Conservation (phyloP, 2,888 invertebrate species). For the Dastarcus helophoroides region DNA sequence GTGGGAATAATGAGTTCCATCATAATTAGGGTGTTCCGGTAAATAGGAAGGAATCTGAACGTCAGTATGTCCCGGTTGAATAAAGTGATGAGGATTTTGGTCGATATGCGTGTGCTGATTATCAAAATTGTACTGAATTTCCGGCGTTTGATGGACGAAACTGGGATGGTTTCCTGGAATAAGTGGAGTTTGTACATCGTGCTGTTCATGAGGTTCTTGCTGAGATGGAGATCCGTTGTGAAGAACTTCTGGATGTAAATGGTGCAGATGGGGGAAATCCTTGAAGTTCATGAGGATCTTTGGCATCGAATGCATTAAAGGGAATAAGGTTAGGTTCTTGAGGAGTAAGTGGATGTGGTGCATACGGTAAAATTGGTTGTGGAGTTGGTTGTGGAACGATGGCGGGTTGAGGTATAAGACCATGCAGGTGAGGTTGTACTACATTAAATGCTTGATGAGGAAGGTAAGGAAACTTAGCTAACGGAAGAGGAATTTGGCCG, state of each 20-base stretch:
- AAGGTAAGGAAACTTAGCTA: slow-evolving; percentile 10
- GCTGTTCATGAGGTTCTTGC: slow-evolving; percentile 11
- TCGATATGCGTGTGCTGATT: slow-evolving; percentile 7
- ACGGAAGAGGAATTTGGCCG: slow-evolving; percentile 7
- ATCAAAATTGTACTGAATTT: slow-evolving; percentile 2
- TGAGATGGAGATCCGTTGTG: slow-evolving; percentile 3
- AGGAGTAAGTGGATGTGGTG: slow-evolving; percentile 14
- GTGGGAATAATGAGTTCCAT: too few relatives aligned
- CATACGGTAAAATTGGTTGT: slow-evolving; percentile 13
- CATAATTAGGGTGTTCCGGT: slow-evolving; percentile 26
- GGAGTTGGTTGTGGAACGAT: slow-evolving; percentile 9
- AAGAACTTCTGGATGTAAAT: slow-evolving; percentile 1
- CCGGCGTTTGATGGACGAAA: slow-evolving; percentile 7
- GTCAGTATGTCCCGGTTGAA: slow-evolving; percentile 31
- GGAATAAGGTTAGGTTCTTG: slow-evolving; percentile 34
- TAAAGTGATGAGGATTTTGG: slow-evolving; percentile 15
- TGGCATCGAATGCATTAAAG: slow-evolving; percentile 62
- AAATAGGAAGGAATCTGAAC: slow-evolving; percentile 29
- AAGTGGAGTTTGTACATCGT: slow-evolving; percentile 15
- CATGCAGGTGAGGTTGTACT: too few relatives aligned
- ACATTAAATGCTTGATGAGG: slow-evolving; percentile 13
- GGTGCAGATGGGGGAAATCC: slow-evolving; percentile 80
- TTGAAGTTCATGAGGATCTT: slow-evolving; percentile 89
- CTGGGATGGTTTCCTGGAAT: slow-evolving; percentile 12
- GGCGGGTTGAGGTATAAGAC: slow-evolving; percentile 1